Evolutionary conservation across 2,888 invertebrate species (phyloP).

Genomic region (Ectropis crepuscularia): DNA sequence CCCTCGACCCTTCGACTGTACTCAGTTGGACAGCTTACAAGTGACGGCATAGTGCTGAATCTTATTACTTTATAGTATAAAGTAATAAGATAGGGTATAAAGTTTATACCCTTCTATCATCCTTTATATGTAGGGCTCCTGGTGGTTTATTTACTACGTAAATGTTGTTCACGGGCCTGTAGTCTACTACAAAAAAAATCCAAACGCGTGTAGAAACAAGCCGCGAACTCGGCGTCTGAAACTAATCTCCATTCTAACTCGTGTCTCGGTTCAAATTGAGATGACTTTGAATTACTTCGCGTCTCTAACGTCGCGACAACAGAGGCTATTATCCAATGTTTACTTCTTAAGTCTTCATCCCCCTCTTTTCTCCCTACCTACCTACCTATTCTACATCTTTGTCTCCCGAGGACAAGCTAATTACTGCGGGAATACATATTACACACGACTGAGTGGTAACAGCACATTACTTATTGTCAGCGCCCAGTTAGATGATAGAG

Average conservation of each 20-base stretch:
- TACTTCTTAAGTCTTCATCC: slow-evolving; percentile 1
- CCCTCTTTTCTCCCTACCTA: background rate
- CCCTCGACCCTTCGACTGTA: no score
- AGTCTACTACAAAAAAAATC: no score
- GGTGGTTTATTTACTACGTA: no score
- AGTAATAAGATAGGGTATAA: no score
- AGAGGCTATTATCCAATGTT: slow-evolving; percentile 6
- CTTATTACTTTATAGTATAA: no score
- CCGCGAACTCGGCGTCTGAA: no score
- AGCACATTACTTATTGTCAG: slow-evolving; percentile 2
- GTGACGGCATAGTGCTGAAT: no score
- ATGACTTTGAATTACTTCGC: background rate
- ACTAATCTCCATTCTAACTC: background rate
- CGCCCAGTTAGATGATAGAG: background rate
- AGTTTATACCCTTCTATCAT: no score
- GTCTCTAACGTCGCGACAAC: background rate
- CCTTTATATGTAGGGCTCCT: no score
- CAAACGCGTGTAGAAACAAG: no score
- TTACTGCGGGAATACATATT: slow-evolving; percentile 13
- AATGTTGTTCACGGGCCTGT: no score
- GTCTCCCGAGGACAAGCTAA: slow-evolving; percentile 10
- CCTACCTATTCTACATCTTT: background rate
- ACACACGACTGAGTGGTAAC: slow-evolving; percentile 2
- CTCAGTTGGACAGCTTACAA: no score
- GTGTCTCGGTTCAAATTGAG: background rate